Base-by-base conservation (phyloP, 2,113 vertebrate genomes). In the Mobula birostris region DNA sequence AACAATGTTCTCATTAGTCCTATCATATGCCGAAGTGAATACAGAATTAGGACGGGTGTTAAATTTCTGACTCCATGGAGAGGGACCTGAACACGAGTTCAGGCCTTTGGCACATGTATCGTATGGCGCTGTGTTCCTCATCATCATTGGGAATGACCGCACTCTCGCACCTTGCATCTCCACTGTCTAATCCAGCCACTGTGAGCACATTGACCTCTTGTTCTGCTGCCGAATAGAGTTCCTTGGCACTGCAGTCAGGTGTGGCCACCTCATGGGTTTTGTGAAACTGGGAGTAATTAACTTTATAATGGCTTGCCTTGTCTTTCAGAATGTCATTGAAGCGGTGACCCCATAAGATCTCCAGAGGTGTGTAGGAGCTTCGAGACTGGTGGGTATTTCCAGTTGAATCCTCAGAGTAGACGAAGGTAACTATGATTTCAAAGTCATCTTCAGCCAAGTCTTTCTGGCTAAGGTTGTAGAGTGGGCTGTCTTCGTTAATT, bases 351-450 rank as follows among this genome's bases (percentile, higher is more conserved):
- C 99, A 99, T 21, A 98, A 97, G 85, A 99, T 98, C 95, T 99
- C 98, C 0, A 96, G 94, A 1, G 98, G 97, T 0, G 97, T 95
- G 7, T 99, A 99, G 0, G 99, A 99, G 63, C 98, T 98, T 40
- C 99, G 97, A 0, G 98, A 98, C 95, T 99, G 99, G 95, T 99
- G 98, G 1, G 98, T 97, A 0, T 98, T 99, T 0, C 99, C 99
- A 0, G 98, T 98, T 70, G 97, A 98, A 95, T 99, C 99, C 0
- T 98, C 99, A 0, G 98, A 98, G 95, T 99, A 99, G 94, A 98
- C 98, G 2, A 99, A 99, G 0, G 98, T 98, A 94, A 99, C 98
- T 96, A 99, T 95, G 94, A 99, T 97, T 95, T 99, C 99, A n/a
- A 99, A 99, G 96, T 96, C 97, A 0, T 98, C 97, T 79, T 96